Evolutionary conservation across 2,888 invertebrate genomes (phyloP), one percentile per base, ranked within the genome.

Genomic region (Blera fallax): DNA sequence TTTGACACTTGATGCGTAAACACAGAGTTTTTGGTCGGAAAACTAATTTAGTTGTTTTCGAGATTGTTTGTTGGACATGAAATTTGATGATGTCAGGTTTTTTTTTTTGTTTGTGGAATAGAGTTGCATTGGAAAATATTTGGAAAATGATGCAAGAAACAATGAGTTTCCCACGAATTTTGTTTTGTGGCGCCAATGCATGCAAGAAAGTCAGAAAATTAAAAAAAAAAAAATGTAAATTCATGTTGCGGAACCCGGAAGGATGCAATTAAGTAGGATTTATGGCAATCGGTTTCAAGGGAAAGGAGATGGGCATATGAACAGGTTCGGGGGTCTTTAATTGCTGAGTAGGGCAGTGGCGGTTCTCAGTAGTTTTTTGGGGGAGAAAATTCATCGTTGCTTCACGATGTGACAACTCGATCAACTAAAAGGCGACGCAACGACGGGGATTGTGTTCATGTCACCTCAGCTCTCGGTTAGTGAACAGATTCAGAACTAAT

Each of bases 1-100:
- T 85, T 77, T 85, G 85, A 85, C 85, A 85, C 85, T 81, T 81
- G 85, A 85, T 77, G 81, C 81, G 72, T 85, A 85, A 85, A 85
- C 81, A 85, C 65, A 40, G 32, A 70, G 50, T 73, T 85, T 60
- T 67, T 79, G 76, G 74, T 74, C 64, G 50, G 18, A 64, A 62
- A 80, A 79, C 74, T 43, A 80, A 74, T 80, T 73, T 67, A 27
- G 67, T 78, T 79, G 65, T 54, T 82, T 82, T 76, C 43, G 45
- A 52, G 67, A 73, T 34, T n/a, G 21, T 32, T 14, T 56, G 52
- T 64, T 54, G 29, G 40, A 64, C 73, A 70, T 85, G 85, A 76
- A 85, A 85, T 65, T 45, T 64, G 84, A 84, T 56, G 56, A 76
- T n/a, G 45, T 34, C 8, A 2, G 8, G 14, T 3, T 27, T 29